Evolutionary conservation across 2,113 vertebrate species (phyloP).

Genomic region (Pedetes capensis): DNA sequence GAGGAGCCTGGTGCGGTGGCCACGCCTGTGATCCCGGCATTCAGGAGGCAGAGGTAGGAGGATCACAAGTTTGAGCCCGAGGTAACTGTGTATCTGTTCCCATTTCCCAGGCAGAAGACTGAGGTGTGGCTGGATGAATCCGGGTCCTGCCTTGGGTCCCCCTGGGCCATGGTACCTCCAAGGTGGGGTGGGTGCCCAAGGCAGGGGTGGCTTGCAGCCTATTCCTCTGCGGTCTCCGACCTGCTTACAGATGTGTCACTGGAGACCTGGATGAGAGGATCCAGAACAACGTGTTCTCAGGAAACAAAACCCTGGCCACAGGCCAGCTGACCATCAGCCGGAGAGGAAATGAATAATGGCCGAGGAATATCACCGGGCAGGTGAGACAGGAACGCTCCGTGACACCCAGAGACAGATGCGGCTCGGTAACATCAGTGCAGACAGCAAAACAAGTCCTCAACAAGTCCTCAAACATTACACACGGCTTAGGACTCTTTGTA

Average conservation of each 20-base stretch:
- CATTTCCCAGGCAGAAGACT: too few species aligned
- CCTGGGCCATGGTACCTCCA: fast-evolving
- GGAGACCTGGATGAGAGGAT: neutral
- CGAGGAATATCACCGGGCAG: neutral
- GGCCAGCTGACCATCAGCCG: neutral
- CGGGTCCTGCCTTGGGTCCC: neutral
- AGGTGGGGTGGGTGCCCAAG: neutral
- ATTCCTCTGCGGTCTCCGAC: neutral
- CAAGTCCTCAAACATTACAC: neutral
- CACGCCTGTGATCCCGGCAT: too few species aligned
- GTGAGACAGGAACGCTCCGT: neutral
- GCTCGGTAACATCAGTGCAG: neutral
- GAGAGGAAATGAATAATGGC: neutral
- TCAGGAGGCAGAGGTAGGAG: too few species aligned
- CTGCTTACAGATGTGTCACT: neutral
- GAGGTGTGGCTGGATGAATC: too few species aligned
- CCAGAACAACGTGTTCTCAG: neutral
- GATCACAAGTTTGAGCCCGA: too few species aligned
- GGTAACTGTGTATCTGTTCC: too few species aligned
- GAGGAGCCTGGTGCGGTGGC: too few species aligned
- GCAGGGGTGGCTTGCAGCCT: neutral
- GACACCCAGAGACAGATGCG: too few species aligned
- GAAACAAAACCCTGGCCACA: neutral
- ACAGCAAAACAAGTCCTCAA: neutral
- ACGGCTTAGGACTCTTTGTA: fast-evolving